Evolutionary conservation across 1,140 invertebrate species (phyloP).

Genomic region (Megalopta genalis): DNA sequence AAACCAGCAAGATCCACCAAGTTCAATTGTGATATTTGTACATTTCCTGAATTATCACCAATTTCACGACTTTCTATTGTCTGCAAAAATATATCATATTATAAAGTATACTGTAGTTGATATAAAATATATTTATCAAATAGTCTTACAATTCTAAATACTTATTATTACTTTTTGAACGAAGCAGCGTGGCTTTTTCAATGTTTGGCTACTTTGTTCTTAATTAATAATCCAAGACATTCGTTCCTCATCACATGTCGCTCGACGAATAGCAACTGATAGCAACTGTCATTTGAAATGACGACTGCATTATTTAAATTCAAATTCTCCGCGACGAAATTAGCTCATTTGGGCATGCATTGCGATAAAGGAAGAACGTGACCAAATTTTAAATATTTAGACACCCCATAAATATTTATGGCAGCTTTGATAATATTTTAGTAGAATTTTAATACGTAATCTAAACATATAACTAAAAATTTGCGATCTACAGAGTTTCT

Average conservation of each 20-base stretch:
- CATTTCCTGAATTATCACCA: slow-evolving; percentile 1
- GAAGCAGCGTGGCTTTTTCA: slow-evolving; percentile 1
- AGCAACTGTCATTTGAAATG: slow-evolving; percentile 39
- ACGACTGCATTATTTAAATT: slow-evolving; percentile 34
- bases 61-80: slow-evolving; percentile 58
- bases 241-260: not conserved
- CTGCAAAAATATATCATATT: slow-evolving; percentile 39
- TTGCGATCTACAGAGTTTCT: too few species aligned
- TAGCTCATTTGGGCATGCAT: slow-evolving; percentile 22
- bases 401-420: not conserved
- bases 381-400: slow-evolving; percentile 4
- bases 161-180: slow-evolving; percentile 84
- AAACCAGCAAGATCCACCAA: slow-evolving; percentile 94
- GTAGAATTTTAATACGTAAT: too few species aligned
- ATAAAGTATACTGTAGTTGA: slow-evolving; percentile 25
- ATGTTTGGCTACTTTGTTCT: slow-evolving; percentile 8
- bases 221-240: not conserved
- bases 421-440: not conserved
- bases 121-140: slow-evolving; percentile 46
- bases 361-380: slow-evolving; percentile 28
- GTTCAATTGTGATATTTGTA: slow-evolving; percentile 86
- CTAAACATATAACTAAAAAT: too few species aligned
- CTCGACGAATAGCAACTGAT: slow-evolving; percentile 20
- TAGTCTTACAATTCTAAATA: slow-evolving; percentile 83
- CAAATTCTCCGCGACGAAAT: slow-evolving; percentile 25